Conservation (phyloP, 2,113 vertebrate genomes). For the Eleginops maclovinus region DNA sequence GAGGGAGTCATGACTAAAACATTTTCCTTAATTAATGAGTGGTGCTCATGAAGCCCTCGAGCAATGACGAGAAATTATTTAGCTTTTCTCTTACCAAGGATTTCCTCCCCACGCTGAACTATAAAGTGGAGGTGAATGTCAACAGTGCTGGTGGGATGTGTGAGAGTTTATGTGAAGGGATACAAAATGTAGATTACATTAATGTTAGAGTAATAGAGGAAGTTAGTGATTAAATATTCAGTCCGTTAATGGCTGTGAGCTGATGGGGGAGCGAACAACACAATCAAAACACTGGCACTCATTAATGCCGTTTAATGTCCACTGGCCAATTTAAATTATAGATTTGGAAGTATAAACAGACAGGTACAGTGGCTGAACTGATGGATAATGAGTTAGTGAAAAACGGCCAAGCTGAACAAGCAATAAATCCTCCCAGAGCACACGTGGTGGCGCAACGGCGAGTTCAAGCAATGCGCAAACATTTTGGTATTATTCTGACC, state of each 20-base stretch:
- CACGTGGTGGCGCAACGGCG: background rate
- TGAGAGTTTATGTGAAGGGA: slow-evolving; percentile 34
- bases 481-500: background rate
- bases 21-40: slow-evolving; percentile 80
- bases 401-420: slow-evolving; percentile 3
- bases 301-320: slow-evolving; percentile 42
- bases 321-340: slow-evolving; percentile 35
- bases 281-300: slow-evolving; percentile 39
- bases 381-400: slow-evolving; percentile 31
- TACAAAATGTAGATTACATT: slow-evolving; percentile 26
- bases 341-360: slow-evolving; percentile 27
- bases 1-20: slow-evolving; percentile 80
- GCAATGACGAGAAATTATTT: slow-evolving; percentile 71
- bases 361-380: slow-evolving; percentile 24
- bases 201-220: slow-evolving; percentile 31
- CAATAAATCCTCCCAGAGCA: slow-evolving; percentile 11
- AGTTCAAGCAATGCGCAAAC: background rate
- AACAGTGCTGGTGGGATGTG: slow-evolving; percentile 42
- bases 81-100: slow-evolving; percentile 58
- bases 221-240: slow-evolving; percentile 53
- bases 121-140: slow-evolving; percentile 59
- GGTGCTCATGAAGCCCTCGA: slow-evolving; percentile 69
- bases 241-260: slow-evolving; percentile 32
- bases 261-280: slow-evolving; percentile 24
- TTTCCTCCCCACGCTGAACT: slow-evolving; percentile 59